Percentiles rank a stretch among this genome's conserved stretches.
Evolutionary conservation across 2,113 vertebrate genomes (phyloP).

Genomic region (Micromys minutus): DNA sequence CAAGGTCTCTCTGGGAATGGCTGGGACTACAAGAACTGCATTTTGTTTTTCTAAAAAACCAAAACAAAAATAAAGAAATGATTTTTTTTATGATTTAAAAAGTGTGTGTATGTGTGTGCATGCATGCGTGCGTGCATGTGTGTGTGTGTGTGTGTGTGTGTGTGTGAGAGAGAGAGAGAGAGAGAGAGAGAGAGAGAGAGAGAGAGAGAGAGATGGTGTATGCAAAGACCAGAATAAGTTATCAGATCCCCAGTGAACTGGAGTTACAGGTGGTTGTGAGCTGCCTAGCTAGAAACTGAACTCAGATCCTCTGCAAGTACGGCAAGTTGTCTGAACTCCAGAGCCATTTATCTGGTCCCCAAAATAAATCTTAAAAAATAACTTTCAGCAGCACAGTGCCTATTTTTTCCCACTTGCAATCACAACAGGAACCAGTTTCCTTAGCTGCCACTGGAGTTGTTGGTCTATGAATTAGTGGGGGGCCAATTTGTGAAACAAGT

Average conservation of each 20-base stretch:
- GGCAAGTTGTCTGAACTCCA: background rate
- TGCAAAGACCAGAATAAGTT: background rate
- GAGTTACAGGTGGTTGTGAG: background rate
- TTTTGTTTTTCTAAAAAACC: background rate
- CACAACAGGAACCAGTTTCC: background rate
- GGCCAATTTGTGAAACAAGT: background rate
- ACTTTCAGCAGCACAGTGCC: background rate
- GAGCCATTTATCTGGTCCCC: background rate
- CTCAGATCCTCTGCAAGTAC: background rate
- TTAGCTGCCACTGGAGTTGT: background rate
- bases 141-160: no score
- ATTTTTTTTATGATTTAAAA: background rate
- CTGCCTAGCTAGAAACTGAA: background rate
- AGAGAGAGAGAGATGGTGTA: no score
- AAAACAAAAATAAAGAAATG: background rate
- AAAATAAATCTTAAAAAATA: background rate
- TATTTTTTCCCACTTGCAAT: background rate
- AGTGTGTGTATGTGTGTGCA: background rate
- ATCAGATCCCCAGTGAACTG: background rate
- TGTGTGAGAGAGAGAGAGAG: no score
- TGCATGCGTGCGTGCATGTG: no score
- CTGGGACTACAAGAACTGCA: background rate
- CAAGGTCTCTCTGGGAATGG: background rate
- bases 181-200: no score
- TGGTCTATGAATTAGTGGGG: background rate